Base-by-base conservation (phyloP, 2,797 vertebrate species). In the Tangara arthus region DNA sequence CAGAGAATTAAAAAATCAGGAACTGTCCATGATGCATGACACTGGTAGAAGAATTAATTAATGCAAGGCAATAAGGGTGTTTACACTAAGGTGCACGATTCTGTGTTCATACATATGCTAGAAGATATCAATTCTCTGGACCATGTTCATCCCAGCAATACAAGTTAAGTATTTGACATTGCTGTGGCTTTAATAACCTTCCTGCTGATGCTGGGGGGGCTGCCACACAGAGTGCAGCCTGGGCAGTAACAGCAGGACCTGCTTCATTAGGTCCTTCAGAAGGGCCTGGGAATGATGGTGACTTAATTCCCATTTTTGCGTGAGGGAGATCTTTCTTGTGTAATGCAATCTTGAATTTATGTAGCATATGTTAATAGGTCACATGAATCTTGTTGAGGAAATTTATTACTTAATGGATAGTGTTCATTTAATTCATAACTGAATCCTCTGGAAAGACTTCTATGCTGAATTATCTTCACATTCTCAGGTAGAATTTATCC, bases 61-160 rank as follows among this genome's bases (percentile, higher is more conserved):
- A 18, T 0, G 9, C 30, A 44, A 78, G 16, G 37, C 53, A 61
- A 0, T 49, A 41, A 39, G 6, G 23, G 7, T 46, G 27, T 47
- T 84, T 77, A 56, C 72, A 53, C 18, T 55, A 44, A 60, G 35
- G 39, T 63, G 26, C 39, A 59, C 60, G 75, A 63, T 78, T 92
- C 60, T 81, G 6, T n/a, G 56, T 82, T 70, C 41, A 15, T 56
- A 32, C 18, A 18, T 23, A 3, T 12, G 14, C 41, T 53, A 21
- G 28, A 85, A 82, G 27, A 47, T 41, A n/a, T 0, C 35, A 26
- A 28, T 72, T 88, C 56, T 55, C 76, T 55, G 52, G 27, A 34
- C 8, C 1, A 2, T 39, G n/a, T n/a, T 52, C 26, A 52, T 32
- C 21, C 7, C 44, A 78, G 30, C 0, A 0, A 39, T 7, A 34